These are phyloP conservation scores for Agapornis roseicollis DNA, from an alignment of 2,113 vertebrate genomes.

Conservation along the genomic window DNA sequence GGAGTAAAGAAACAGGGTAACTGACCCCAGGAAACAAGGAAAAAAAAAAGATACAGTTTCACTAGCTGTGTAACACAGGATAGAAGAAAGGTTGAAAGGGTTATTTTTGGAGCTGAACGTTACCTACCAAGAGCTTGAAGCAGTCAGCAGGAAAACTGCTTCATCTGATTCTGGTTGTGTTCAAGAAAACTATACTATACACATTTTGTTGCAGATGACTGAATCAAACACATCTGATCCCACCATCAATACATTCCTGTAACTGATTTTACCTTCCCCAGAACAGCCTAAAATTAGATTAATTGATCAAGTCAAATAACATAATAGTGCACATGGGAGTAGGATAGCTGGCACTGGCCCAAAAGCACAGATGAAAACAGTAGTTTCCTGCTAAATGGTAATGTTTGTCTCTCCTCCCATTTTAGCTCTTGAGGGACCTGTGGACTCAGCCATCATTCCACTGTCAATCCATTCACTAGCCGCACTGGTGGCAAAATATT, in stretches of 20 bases:
- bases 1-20: neutral
- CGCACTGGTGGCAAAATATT: neutral
- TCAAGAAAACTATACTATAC: neutral
- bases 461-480: neutral
- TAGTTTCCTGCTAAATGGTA: neutral
- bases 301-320: conserved; percentile 8
- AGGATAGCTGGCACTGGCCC: neutral
- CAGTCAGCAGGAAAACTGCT: neutral
- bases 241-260: neutral
- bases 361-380: neutral
- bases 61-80: neutral
- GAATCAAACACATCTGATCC: neutral
- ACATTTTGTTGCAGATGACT: neutral
- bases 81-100: neutral
- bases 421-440: neutral
- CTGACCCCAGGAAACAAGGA: neutral
- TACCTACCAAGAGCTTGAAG: neutral
- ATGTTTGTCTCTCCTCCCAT: neutral
- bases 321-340: neutral
- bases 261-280: neutral
- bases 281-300: conserved; percentile 2
- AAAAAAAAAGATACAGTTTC: neutral
- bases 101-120: neutral
- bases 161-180: neutral
- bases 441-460: neutral